These are phyloP conservation scores for Geotrupes spiniger DNA, from an alignment of 2,888 invertebrate species.

Conservation along the genomic window DNA sequence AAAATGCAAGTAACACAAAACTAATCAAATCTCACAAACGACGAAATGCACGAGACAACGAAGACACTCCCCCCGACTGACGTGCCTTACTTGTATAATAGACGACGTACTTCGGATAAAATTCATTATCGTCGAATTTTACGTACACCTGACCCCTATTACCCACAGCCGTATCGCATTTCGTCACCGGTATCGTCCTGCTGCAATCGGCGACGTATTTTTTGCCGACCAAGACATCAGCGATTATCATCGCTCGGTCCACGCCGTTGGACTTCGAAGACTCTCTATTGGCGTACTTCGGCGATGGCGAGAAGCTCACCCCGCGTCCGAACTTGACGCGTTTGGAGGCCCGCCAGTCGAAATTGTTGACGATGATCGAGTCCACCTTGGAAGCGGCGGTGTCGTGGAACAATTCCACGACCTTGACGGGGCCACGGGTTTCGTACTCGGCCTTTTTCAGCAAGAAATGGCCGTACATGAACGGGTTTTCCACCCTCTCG, in stretches of 20 bases:
- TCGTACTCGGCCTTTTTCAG: constrained; percentile 35
- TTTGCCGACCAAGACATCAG: constrained; percentile 37
- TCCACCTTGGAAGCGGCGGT: constrained; percentile 32
- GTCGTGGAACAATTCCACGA: constrained; percentile 35
- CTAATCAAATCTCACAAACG: no score
- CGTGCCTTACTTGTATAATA: constrained; percentile 31
- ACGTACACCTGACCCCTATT: constrained; percentile 35
- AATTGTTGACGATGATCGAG: constrained; percentile 36
- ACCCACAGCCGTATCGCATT: constrained; percentile 41
- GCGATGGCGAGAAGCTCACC: constrained; percentile 38
- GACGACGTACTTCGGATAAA: constrained; percentile 42
- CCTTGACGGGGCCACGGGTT: constrained; percentile 19
- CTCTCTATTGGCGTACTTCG: constrained; percentile 35
- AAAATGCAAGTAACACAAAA: no score
- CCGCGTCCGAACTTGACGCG: constrained; percentile 38
- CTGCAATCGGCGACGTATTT: constrained; percentile 21
- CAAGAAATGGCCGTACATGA: constrained; percentile 33
- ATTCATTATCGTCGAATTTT: constrained; percentile 45
- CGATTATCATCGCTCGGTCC: constrained; percentile 39
- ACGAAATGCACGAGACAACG: no score
- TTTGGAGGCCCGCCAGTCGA: constrained; percentile 37
- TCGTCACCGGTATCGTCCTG: constrained; percentile 30
- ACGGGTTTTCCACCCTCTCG: constrained; percentile 36
- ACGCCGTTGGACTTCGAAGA: constrained; percentile 30
- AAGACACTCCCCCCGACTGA: no score